Evolutionary conservation across 2,888 invertebrate genomes (phyloP), one percentile per base, ranked within the genome.

Genomic region (Euphydryas editha): DNA sequence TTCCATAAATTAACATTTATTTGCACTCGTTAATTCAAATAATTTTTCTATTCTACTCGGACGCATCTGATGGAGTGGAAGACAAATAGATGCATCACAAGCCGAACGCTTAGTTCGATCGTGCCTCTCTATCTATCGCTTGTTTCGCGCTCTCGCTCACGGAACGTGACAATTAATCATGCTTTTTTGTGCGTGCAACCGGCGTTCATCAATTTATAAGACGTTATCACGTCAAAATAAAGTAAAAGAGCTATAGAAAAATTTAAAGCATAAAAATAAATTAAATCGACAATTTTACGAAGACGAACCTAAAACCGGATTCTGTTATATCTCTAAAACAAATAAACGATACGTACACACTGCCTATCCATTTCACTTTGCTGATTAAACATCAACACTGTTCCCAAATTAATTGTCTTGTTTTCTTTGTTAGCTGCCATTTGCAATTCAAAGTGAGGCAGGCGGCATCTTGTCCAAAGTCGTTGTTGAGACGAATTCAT

Each of bases 401-500:
- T 82, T 81, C 76, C 81, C 78, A 83, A 87, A 88, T 88, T 90
- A 88, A 89, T 89, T 87, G 84, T 81, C 83, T 83, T 89, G 88
- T 89, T 88, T 88, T 86, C 88, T 88, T 88, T 86, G 83, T 77
- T 69, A 67, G 69, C 65, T 68, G 75, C 74, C 80, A 88, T 90
- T 88, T 88, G 90, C 88, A 89, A 90, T 88, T 88, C 90, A 85
- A 87, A 79, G 77, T 74, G 74, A 72, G 72, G 62, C 54, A 24
- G 51, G 58, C 47, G 71, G 73, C 72, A 71, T 71, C 77, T 76
- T 77, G 75, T 74, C 74, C 73, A 71, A 76, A 74, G 72, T 73
- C 75, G 73, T 73, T 70, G 47, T 21, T 59, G 49, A 56, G 68
- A 56, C 36, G 66, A 58, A 66, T 66, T 68, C 70, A 68, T 68